These are phyloP conservation scores for Coccyzus lansbergi DNA, from an alignment of 2,797 vertebrate species.

Conservation along the genomic window DNA sequence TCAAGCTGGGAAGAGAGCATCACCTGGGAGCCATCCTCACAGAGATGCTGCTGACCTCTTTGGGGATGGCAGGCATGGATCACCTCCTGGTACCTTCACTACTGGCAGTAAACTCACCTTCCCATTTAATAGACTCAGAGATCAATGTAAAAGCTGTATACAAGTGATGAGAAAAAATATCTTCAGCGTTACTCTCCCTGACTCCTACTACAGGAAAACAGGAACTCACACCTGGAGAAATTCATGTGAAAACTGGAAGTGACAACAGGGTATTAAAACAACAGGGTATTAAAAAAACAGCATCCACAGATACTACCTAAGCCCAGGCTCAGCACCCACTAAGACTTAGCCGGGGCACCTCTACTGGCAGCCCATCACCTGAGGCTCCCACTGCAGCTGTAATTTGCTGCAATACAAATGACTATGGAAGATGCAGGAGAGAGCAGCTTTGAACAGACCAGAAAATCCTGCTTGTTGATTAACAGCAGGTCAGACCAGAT, in stretches of 20 bases:
- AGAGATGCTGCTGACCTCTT: not conserved
- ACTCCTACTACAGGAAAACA: not conserved
- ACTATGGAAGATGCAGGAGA: not conserved
- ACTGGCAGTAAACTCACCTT: not conserved
- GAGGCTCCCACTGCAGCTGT: not conserved
- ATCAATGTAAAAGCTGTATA: not conserved
- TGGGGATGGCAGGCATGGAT: fast-evolving
- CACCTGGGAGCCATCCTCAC: not conserved
- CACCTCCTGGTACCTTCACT: not conserved
- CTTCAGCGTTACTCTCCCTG: not conserved
- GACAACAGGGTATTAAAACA: not conserved
- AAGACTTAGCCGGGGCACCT: not conserved
- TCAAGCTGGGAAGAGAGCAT: not conserved
- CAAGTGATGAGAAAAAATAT: not conserved
- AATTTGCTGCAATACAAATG: not conserved
- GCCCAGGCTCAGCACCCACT: not conserved
- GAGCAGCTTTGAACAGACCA: not conserved
- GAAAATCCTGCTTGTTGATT: not conserved
- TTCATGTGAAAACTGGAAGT: not conserved
- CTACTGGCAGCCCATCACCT: not conserved
- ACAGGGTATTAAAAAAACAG: not conserved
- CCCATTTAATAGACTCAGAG: not conserved
- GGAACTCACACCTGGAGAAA: not conserved
- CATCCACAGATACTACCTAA: not conserved
- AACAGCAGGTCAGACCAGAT: not conserved